Evolutionary conservation across 2,888 invertebrate species (phyloP).

Genomic region (Drosophila cognata): DNA sequence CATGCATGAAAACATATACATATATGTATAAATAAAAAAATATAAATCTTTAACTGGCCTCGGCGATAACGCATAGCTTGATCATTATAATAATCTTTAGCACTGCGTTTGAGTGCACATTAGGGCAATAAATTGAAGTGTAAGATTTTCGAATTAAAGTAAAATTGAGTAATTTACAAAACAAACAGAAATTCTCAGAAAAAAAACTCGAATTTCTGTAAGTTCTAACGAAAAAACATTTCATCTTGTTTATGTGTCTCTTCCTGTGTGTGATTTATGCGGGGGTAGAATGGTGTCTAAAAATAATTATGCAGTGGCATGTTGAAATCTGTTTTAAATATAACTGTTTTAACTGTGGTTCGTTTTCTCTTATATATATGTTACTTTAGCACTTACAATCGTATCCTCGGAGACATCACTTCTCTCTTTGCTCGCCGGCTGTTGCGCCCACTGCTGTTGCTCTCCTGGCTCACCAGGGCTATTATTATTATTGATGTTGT

Average conservation of each 20-base stretch:
- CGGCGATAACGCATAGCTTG: background rate
- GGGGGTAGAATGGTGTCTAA: background rate
- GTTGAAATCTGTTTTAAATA: background rate
- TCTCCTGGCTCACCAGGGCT: slow-evolving; percentile 18
- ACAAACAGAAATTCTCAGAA: background rate
- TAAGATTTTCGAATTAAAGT: background rate
- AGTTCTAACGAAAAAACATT: slow-evolving; percentile 5
- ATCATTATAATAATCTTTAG: slow-evolving; percentile 14
- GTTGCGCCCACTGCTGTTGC: slow-evolving; percentile 21
- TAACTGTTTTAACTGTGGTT: background rate
- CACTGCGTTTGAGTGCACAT: background rate
- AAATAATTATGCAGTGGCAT: background rate
- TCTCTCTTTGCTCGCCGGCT: slow-evolving; percentile 22
- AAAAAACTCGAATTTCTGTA: background rate
- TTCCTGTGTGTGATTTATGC: slow-evolving; percentile 5
- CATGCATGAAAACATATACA: background rate
- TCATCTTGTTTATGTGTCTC: slow-evolving; percentile 7
- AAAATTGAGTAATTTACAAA: background rate
- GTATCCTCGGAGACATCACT: slow-evolving; percentile 57
- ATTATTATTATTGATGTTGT: slow-evolving; percentile 28
- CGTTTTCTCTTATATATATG: background rate
- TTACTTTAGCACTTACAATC: slow-evolving; percentile 47
- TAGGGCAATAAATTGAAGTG: background rate
- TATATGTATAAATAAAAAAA: background rate
- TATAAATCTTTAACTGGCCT: slow-evolving; percentile 2